Percentiles rank a stretch among this genome's conserved stretches.
These are phyloP conservation scores for Clusia tigrina DNA, from an alignment of 2,888 invertebrate species.

Conservation along the genomic window DNA sequence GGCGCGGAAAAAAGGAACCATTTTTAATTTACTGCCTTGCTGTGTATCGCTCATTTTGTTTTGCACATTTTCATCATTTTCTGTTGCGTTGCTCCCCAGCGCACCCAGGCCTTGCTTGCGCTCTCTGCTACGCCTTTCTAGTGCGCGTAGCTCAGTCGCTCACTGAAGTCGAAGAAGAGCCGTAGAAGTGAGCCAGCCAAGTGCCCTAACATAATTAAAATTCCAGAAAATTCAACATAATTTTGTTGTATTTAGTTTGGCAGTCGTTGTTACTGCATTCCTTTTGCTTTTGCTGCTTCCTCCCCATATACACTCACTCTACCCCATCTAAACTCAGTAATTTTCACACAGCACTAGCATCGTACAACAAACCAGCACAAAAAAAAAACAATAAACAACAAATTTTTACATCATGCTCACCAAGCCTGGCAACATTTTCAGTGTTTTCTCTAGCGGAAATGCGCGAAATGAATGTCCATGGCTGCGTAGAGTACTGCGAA, in stretches of 20 bases:
- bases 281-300: not conserved
- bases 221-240: constrained; percentile 38
- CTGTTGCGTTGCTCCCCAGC: not conserved
- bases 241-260: constrained; percentile 1
- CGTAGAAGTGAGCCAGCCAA: constrained; percentile 7
- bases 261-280: constrained; percentile 5
- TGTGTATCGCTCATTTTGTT: constrained; percentile 5
- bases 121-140: not conserved
- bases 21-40: constrained; percentile 20
- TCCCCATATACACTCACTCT: too few species aligned
- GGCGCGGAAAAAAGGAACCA: constrained; percentile 13
- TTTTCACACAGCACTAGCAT: constrained; percentile 3
- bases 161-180: not conserved
- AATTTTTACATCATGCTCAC: not conserved
- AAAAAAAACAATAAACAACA: constrained; percentile 12
- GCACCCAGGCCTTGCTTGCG: not conserved
- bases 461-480: constrained; percentile 27
- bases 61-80: constrained; percentile 4
- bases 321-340: too few species aligned
- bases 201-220: constrained; percentile 43
- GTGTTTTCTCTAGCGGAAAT: constrained; percentile 25
- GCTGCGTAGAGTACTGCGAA: too few species aligned
- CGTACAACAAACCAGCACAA: not conserved
- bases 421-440: constrained; percentile 15
- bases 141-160: not conserved